A percentile compares a stretch with the other conserved stretches of the same genome.
Conservation (phyloP, 2,888 invertebrate species). For the Iphiclides podalirius region DNA sequence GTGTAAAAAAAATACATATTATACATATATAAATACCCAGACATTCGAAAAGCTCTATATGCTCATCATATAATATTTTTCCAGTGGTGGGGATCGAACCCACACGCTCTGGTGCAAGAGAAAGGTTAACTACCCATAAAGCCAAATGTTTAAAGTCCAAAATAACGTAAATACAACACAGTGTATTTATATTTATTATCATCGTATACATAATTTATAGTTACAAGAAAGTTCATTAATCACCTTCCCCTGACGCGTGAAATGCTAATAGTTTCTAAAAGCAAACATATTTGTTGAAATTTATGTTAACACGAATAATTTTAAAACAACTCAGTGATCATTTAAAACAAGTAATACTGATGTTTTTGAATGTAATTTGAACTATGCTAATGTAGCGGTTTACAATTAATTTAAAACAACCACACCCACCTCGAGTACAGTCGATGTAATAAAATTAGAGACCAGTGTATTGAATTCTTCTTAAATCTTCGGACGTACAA, state of each 20-base stretch:
- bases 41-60: too few species aligned
- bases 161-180: not conserved
- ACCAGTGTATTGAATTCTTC: conserved; percentile 32
- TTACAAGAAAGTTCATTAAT: conserved; percentile 9
- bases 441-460: conserved; percentile 36
- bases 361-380: too few species aligned
- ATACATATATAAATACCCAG: too few species aligned
- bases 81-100: too few species aligned
- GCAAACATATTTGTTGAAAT: conserved; percentile 12
- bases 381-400: conserved; percentile 5
- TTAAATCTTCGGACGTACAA: conserved; percentile 29
- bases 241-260: not conserved
- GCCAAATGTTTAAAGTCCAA: too few species aligned
- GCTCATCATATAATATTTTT: too few species aligned
- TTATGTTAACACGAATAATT: not conserved
- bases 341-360: not conserved
- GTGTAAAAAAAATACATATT: too few species aligned
- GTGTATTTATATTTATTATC: not conserved
- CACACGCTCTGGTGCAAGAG: too few species aligned
- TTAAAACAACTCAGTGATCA: not conserved
- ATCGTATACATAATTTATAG: not conserved
- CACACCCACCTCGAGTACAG: conserved; percentile 14
- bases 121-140: too few species aligned
- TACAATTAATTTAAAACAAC: conserved; percentile 4
- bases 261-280: not conserved